Percentiles rank a stretch among this genome's conserved stretches.
phyloP scores from a whole-genome alignment of 1,140 invertebrate species.

The Lordiphosa collinella region DNA sequence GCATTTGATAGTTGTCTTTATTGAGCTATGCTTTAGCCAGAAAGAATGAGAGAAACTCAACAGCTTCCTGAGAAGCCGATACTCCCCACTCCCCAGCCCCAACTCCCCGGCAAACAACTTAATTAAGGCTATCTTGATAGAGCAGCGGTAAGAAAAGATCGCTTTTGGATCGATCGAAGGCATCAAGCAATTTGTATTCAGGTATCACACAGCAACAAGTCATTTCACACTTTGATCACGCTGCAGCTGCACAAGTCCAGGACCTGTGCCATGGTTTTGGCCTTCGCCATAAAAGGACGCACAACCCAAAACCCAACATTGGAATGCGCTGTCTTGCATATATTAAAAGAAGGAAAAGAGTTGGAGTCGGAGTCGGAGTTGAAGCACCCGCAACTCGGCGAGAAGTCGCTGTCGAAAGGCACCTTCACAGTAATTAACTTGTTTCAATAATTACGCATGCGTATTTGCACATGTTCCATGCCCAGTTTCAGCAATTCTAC shows the following conservation, averaged over 20 bases:
- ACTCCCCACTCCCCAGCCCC: not conserved
- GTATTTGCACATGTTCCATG: slow-evolving; percentile 71
- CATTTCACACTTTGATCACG: slow-evolving; percentile 78
- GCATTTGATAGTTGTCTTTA: slow-evolving; percentile 28
- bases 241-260: slow-evolving; percentile 32
- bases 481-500: slow-evolving; percentile 3
- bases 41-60: slow-evolving; percentile 2
- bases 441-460: slow-evolving; percentile 77
- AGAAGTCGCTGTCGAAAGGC: slow-evolving; percentile 22
- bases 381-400: slow-evolving; percentile 20
- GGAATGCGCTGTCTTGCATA: slow-evolving; percentile 65
- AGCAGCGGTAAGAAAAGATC: slow-evolving; percentile 8
- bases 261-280: slow-evolving; percentile 32
- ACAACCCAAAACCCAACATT: slow-evolving; percentile 27
- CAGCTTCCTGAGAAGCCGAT: slow-evolving; percentile 34
- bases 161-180: slow-evolving; percentile 47
- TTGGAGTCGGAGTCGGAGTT: slow-evolving; percentile 24
- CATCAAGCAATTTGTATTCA: slow-evolving; percentile 77
- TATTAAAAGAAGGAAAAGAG: slow-evolving; percentile 39
- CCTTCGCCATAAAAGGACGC: slow-evolving; percentile 66
- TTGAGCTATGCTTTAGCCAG: slow-evolving; percentile 11
- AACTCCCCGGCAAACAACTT: slow-evolving; percentile 53
- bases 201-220: slow-evolving; percentile 71
- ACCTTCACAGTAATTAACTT: slow-evolving; percentile 75
- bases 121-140: slow-evolving; percentile 58